Base-by-base conservation (phyloP, 2,888 invertebrate genomes). In the Troides helena region DNA sequence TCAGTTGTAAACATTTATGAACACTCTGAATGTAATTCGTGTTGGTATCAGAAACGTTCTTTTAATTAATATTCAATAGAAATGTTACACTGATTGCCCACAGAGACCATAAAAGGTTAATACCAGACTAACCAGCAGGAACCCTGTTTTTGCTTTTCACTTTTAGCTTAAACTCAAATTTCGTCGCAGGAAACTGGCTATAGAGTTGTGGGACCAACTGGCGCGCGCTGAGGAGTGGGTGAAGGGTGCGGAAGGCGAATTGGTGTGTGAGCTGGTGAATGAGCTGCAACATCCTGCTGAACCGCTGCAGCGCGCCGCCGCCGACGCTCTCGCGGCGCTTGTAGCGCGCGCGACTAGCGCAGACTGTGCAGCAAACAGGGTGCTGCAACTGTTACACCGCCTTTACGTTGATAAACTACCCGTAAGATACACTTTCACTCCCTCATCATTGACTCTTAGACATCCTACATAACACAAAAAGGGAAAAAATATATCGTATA, bases 281-380 rank as follows among this genome's bases (percentile, higher is more conserved):
- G 96, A 98, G 84, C 93, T 97, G 57, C 95, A 96, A 76, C 97
- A 98, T 88, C 95, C 96, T 0, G 96, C 97, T 63, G 95, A 96
- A 78, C 95, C 96, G 67, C 94, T 99, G 65, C 97, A 99, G 83
- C 94, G 95, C 74, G 96, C 98, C 2, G 96, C 97, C 0, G 96
- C 98, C 0, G 91, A 94, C 71, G 97, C 98, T 10, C 90, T 99
- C 65, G 96, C 97, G 0, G 74, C 71, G 30, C 74, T 77, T 93
- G 94, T 62, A 67, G 65, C 71, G 61, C 72, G 78, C 69, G 95
- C 60, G 88, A 93, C 68, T 21, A 78, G 74, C 67, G 74, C 80
- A 36, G 71, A 68, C 30, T 76, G 73, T 65, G 84, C 83, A 25
- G 80, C 85, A 10, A 81, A 81, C 59, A 80, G 80, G 2, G 94